Evolutionary conservation across 2,797 vertebrate species (phyloP), one percentile per base, ranked within the genome.

Genomic region (Tenualosa ilisha): DNA sequence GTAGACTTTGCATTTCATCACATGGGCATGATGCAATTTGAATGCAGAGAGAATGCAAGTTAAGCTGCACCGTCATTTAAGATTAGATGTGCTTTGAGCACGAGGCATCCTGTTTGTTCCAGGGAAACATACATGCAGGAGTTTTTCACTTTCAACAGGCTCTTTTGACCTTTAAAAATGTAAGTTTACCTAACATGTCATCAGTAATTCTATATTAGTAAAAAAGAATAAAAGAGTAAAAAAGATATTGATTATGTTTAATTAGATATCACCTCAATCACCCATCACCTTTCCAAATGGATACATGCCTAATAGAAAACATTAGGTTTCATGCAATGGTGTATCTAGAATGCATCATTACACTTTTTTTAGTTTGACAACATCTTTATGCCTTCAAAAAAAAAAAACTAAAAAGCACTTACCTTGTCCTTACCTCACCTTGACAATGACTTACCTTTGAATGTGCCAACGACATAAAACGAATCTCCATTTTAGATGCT

Each of bases 391-490:
- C 84, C 86, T 86, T 86, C 85, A 84, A 51, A 59, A 31, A 82
- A 81, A 84, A 59, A 31, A 82, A 81, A 82, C 1, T 17, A 43
- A 75, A 82, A 82, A 82, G 84, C 84, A 84, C 82, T 83, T 86
- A 86, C 85, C 81, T 82, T 84, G 43, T 75, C 84, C 82, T 82
- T 81, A 59, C 40, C 81, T 83, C 72, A 56, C 82, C 81, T 40
- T 53, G 37, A 56, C 22, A 81, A 61, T 22, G 22, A 81, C 82
- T 61, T 49, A 37, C 85, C 65, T 83, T 75, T 82, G 82, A 81
- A 88, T 83, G 87, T 88, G 87, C 87, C 87, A 88, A 88, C 83
- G 81, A 51, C 53, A 46, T 63, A 37, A n/a, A 56, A 49, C 46
- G 46, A 75, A 6, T 17, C 68, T 75, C 68, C 68, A 43, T 75